Evolutionary conservation across 1,140 invertebrate species (phyloP), one percentile per base, ranked within the genome.

Genomic region (Hestina assimilis): DNA sequence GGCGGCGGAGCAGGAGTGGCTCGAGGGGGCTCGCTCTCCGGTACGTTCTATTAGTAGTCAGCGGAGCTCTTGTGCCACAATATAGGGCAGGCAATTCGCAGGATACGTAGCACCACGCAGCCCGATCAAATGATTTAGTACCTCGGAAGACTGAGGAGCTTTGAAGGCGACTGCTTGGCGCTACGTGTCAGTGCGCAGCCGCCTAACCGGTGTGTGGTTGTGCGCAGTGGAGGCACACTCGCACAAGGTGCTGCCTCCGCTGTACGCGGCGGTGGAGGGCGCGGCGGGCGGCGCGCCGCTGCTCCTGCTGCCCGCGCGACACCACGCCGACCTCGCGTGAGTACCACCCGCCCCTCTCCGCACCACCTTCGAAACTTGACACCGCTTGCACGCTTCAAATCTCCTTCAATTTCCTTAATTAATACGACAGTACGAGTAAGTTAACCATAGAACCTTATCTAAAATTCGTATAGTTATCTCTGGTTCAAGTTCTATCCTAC

Each of bases 191-290:
- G 52, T 15, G n/a, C 21, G 24, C 14, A 17, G 38, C n/a, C 29
- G 24, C 28, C 17, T 15, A 54, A 45, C 33, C 38, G 55, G 51
- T 59, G 59, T 72, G 65, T 79, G 67, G 54, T 72, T 68, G 71
- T 75, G 71, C 72, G 75, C 79, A 82, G 79, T 68, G 79, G 79
- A 85, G 76, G 73, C 68, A 63, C 76, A 73, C 70, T 67, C 76
- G 65, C 75, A 82, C 73, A 82, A 76, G 78, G 79, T 72, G 72
- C 80, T 85, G 79, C 82, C 82, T 59, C 77, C 82, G 75, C 78
- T 85, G 79, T 83, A 76, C 80, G 80, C 82, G 64, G 76, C 73
- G 59, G 74, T 85, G 72, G 79, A 85, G 79, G 64, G 64, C 59
- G 68, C 50, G 43, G 17, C 38, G 51, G 56, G 14, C 8, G 29